Evolutionary conservation across 1,140 invertebrate genomes (phyloP).

Genomic region (Subanguina moxae): DNA sequence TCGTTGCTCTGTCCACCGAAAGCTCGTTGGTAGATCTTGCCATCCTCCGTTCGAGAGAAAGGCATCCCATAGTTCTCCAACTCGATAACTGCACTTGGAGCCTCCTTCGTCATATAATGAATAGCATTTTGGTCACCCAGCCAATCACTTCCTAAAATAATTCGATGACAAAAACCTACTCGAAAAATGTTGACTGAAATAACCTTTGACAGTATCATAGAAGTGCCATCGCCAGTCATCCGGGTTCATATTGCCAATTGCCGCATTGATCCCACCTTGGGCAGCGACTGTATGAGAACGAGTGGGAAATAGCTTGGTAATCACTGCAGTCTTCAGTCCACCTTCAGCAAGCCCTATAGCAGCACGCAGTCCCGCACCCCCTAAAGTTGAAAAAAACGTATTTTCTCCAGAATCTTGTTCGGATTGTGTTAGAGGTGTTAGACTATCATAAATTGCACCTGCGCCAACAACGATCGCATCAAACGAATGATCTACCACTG

Average conservation of each 20-base stretch:
- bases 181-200: background rate
- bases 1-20: slow-evolving; percentile 94
- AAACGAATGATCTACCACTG: slow-evolving; percentile 86
- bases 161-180: too few relatives aligned
- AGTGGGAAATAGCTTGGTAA: slow-evolving; percentile 94
- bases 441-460: too few relatives aligned
- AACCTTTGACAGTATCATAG: slow-evolving; percentile 88
- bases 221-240: slow-evolving; percentile 97
- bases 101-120: slow-evolving; percentile 95
- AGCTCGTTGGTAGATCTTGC: slow-evolving; percentile 95
- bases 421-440: background rate
- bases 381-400: too few relatives aligned
- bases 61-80: slow-evolving; percentile 96
- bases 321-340: slow-evolving; percentile 91
- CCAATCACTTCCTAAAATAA: slow-evolving; percentile 79
- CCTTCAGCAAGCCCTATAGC: slow-evolving; percentile 90
- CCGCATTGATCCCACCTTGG: slow-evolving; percentile 93
- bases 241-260: slow-evolving; percentile 87
- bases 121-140: slow-evolving; percentile 94
- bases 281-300: slow-evolving; percentile 77
- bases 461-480: slow-evolving; percentile 96
- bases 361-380: slow-evolving; percentile 90
- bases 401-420: background rate
- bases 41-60: slow-evolving; percentile 82
- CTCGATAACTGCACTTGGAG: slow-evolving; percentile 89